Base-by-base conservation (phyloP, 2,113 vertebrate species). In the Hypomesus transpacificus region DNA sequence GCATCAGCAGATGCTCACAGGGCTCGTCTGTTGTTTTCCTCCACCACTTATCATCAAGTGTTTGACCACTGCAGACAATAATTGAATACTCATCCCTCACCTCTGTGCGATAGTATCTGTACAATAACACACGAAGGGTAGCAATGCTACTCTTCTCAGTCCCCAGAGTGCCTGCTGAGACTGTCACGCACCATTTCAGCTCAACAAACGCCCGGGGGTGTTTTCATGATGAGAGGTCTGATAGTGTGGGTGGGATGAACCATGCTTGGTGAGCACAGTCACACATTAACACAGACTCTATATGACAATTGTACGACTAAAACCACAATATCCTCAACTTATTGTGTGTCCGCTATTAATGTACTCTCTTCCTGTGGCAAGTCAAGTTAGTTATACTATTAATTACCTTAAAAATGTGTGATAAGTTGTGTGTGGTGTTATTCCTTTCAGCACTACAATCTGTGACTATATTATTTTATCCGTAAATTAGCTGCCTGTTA, bases 201-300 rank as follows among this genome's bases (percentile, higher is more conserved):
- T 84, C 64, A 77, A 77, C 82, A 85, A 84, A 86, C 71, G 70
- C 75, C 54, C 71, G 0, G 21, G 78, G 82, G 75, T 78, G 84
- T 86, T 82, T 77, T 82, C 62, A 52, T 87, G 87, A 89, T 87
- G 84, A 83, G 75, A 86, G 85, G 74, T 61, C 75, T 60, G 88
- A 88, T 89, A 87, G 66, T 39, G 60, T 24, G 67, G 69, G 54
- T 57, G 66, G 70, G 73, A 74, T 66, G 63, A 63, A 51, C 57
- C 5, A 24, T 22, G 73, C 73, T 74, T 73, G 69, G 26, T 73
- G 73, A 46, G 34, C 62, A 39, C 58, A 46, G 39, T 46, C 39
- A 11, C 39, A 46, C 39, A 46, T 9, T 46, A 9, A 46, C 39
- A 46, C 9, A 11, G 39, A 46, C 39, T 46, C 39, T 13, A 46